Base-by-base conservation (phyloP, 2,888 invertebrate genomes). In the Hyposoter dolosus region DNA sequence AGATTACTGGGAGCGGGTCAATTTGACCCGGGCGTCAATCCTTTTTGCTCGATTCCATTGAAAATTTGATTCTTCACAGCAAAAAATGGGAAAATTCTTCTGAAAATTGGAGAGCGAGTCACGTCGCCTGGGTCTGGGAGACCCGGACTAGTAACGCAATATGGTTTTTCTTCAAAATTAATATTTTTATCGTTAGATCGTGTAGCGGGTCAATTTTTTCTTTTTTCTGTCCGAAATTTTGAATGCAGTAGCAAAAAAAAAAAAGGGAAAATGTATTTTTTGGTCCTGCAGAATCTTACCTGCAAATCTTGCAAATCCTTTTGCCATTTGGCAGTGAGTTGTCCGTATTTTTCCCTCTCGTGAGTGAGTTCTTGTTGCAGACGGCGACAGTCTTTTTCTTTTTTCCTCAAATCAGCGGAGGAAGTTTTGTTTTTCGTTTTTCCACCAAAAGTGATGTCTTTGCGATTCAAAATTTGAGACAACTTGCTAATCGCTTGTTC, bases 401-500 rank as follows among this genome's bases (percentile, higher is more conserved):
- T 99, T 93, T 98, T 97, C 89, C 97, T 95, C 88, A 98, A 93
- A 93, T 98, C 98, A 6, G 96, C 96, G 53, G 97, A 97, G 15
- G 97, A 96, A 1, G 96, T 96, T 95, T 97, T 98, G 93, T 96
- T 96, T 95, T 98, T 98, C 92, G 96, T 97, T 94, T 98, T 97
- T 82, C 97, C 96, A 47, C 96, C 96, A 71, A 96, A 96, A 82
- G 96, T 96, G 93, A 97, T 95, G 92, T 97, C 97, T 93, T 97
- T 98, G 92, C 99, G 96, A 94, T 99, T 98, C 98, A 99, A 98
- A 86, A 99, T 98, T 95, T 99, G 99, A 6, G 99, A 98, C 88
- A 99, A 95, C 94, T 99, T 99, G 94, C 99, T 98, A 88, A 99
- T 98, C 75, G 99, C 99, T 95, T 99, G 98, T 93, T 97, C 97